Percentiles rank a stretch among this genome's conserved stretches.
Conservation (phyloP, 2,797 vertebrate species). For the Sebastes matsubarae region DNA sequence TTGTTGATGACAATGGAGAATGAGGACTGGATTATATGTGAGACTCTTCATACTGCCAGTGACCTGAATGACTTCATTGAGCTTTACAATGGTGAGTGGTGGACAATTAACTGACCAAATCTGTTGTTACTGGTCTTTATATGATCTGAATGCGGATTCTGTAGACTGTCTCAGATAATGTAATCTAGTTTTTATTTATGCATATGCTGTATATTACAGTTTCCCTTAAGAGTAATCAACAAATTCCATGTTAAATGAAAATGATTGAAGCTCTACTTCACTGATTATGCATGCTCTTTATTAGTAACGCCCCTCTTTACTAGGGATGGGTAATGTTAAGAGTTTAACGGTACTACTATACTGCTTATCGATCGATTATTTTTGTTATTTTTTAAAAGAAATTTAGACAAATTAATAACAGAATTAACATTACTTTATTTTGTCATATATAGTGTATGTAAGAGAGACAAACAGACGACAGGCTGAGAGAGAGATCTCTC, state of each 20-base stretch:
- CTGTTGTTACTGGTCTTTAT: background rate
- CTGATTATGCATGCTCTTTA: background rate
- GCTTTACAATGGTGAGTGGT: conserved; percentile 55
- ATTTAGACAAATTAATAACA: no score
- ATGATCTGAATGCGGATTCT: background rate
- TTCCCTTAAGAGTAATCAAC: background rate
- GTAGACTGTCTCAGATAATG: background rate
- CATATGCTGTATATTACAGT: background rate
- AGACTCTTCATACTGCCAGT: conserved; percentile 44
- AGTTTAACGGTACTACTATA: no score
- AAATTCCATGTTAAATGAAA: background rate
- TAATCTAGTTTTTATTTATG: background rate
- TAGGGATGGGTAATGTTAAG: no score
- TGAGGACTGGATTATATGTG: conserved; percentile 39
- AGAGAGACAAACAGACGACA: no score
- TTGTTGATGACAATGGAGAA: conserved; percentile 29
- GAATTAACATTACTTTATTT: no score
- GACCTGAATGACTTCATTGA: conserved; percentile 70
- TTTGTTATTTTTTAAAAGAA: no score
- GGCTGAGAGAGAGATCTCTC: no score
- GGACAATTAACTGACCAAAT: background rate
- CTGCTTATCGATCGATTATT: no score
- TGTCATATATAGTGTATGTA: no score
- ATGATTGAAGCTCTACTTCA: background rate
- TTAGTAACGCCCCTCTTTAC: background rate